Evolutionary conservation across 2,888 invertebrate genomes (phyloP), one percentile per base, ranked within the genome.

Genomic region (Embidobia sp.): DNA sequence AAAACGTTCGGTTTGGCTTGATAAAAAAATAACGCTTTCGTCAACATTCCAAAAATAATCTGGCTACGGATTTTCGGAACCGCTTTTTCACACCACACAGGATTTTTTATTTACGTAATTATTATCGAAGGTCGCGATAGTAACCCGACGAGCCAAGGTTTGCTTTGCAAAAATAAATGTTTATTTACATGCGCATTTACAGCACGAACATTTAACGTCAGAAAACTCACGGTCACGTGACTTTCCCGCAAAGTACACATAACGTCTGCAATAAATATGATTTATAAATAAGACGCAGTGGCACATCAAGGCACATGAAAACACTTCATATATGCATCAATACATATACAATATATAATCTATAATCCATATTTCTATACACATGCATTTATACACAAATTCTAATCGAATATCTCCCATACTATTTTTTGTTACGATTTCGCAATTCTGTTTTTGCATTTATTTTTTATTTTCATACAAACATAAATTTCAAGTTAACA

Each of bases 281-380:
- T 61, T 79, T 26, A 49, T 64, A 73, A 64, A 64, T 64, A 64
- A 53, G 31, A 77, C 44, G 72, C 66, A 29, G 76, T 37, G 75
- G 76, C 74, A 83, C 70, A 66, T 73, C 51, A 82, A 83, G 82
- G 81, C 81, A 82, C 81, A 77, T 77, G 64, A 55, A 78, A 79
- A 75, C 77, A 80, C 67, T 76, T 64, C 51, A 46, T 48, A 48
- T 64, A 53, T 57, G 64, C 37, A 57, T 11, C 6, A 27, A 33
- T 73, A 73, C 72, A 64, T 73, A 49, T 73, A 40, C 18, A 64
- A 64, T 73, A 64, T 57, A 73, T 51, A 57, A 31, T 37, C 22
- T 55, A 31, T 57, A 40, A 40, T 49, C 57, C 19, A 48, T 44
- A 49, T 19, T 15, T 73, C 22, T 64, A 35, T 64, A 57, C 55